Percentiles rank a stretch among this genome's conserved stretches.
These are phyloP conservation scores for Camponotus floridanus DNA, from an alignment of 1,140 invertebrate species.

Conservation along the genomic window DNA sequence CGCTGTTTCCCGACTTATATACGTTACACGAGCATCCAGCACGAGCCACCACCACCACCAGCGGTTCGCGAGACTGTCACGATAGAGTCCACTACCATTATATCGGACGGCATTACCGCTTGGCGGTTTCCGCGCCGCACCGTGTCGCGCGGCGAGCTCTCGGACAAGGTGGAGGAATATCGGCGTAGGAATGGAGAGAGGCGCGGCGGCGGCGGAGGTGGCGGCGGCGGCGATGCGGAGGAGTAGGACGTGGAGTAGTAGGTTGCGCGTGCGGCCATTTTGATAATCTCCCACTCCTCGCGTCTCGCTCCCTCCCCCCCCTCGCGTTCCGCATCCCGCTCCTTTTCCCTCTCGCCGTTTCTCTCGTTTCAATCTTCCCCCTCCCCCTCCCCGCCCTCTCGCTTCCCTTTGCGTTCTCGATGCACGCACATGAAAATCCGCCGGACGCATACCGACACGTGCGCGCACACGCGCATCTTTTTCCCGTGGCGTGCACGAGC, in stretches of 20 bases:
- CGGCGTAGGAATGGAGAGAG: conserved; percentile 68
- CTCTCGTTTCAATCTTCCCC: not conserved
- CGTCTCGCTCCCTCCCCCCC: conserved; percentile 54
- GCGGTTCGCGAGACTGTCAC: conserved; percentile 47
- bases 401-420: too few species aligned
- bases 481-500: conserved; percentile 55
- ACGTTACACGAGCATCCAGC: conserved; percentile 45
- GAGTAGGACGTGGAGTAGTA: conserved; percentile 69
- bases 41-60: conserved; percentile 44
- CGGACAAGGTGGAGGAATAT: conserved; percentile 74
- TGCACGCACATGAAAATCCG: conserved; percentile 35
- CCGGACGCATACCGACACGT: conserved; percentile 26
- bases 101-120: conserved; percentile 66
- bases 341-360: not conserved
- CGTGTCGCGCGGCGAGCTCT: conserved; percentile 80
- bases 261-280: conserved; percentile 83
- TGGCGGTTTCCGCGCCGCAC: conserved; percentile 77
- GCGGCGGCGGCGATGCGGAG: conserved; percentile 56
- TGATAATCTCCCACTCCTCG: conserved; percentile 83
- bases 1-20: not conserved
- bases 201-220: conserved; percentile 20
- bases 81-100: conserved; percentile 67
- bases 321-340: not conserved
- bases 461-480: conserved; percentile 13
- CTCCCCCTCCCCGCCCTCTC: not conserved